phyloP scores from a whole-genome alignment of 2,888 invertebrate genomes.

The Drosophila mimetica region DNA sequence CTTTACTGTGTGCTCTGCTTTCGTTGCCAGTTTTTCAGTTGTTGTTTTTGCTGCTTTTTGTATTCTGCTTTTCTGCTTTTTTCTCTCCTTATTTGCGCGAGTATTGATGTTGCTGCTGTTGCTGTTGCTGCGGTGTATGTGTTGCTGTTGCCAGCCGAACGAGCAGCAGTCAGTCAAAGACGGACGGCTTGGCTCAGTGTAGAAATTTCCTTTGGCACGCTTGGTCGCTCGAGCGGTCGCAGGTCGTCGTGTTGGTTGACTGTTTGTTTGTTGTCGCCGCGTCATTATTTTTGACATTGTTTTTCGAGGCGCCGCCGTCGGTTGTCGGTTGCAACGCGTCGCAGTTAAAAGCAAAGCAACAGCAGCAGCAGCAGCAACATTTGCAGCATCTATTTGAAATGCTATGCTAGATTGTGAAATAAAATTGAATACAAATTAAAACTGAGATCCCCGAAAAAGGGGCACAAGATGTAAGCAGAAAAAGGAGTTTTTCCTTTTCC shows the following conservation, averaged over 20 bases:
- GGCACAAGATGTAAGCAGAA: conserved; percentile 56
- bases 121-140: conserved; percentile 13
- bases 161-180: conserved; percentile 30
- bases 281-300: conserved; percentile 51
- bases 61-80: conserved; percentile 22
- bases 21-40: conserved; percentile 62
- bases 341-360: conserved; percentile 40
- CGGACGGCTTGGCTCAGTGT: conserved; percentile 63
- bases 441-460: conserved; percentile 23
- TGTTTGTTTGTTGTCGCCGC: conserved; percentile 24
- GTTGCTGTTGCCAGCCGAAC: conserved; percentile 21
- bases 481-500: conserved; percentile 41
- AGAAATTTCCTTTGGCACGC: conserved; percentile 81
- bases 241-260: conserved; percentile 30
- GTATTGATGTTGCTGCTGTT: conserved; percentile 11
- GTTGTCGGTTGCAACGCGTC: conserved; percentile 48
- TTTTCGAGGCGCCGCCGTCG: conserved; percentile 55
- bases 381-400: conserved; percentile 12
- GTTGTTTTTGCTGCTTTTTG: conserved; percentile 22
- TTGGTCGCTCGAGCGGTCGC: conserved; percentile 56
- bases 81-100: conserved; percentile 29
- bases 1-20: conserved; percentile 65
- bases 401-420: conserved; percentile 36
- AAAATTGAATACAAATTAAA: conserved; percentile 2
- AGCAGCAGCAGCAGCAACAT: conserved; percentile 6